Evolutionary conservation across 2,888 invertebrate genomes (phyloP).

Genomic region (Pristionchus exspectatus): DNA sequence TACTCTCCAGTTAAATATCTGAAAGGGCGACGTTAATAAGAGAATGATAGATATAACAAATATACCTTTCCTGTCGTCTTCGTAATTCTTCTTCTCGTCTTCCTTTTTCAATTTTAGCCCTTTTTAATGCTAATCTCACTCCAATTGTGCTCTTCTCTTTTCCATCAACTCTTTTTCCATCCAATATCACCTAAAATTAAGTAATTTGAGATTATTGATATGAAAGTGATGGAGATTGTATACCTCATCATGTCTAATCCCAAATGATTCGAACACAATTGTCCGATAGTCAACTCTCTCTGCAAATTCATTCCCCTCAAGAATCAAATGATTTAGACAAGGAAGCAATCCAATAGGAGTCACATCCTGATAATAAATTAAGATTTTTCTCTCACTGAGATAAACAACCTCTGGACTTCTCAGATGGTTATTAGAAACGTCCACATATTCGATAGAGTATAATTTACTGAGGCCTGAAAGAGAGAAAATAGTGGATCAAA

Average conservation of each 20-base stretch:
- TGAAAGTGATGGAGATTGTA: background rate
- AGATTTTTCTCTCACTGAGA: background rate
- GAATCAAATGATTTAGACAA: conserved; percentile 81
- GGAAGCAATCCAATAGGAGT: conserved; percentile 26
- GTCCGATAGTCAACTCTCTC: conserved; percentile 84
- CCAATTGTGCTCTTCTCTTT: conserved; percentile 93
- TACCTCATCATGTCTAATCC: conserved; percentile 87
- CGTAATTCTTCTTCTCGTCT: background rate
- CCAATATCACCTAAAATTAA: conserved; percentile 84
- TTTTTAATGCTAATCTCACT: conserved; percentile 91
- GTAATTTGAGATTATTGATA: too few relatives aligned
- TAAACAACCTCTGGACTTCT: conserved; percentile 83
- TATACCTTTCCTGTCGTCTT: background rate
- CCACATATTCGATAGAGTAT: conserved; percentile 90
- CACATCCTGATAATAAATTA: conserved; percentile 24
- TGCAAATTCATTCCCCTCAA: conserved; percentile 93
- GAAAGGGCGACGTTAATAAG: background rate
- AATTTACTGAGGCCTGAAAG: conserved; percentile 84
- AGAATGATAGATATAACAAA: background rate
- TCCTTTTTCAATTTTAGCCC: conserved; percentile 83
- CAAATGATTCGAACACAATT: conserved; percentile 91
- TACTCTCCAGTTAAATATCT: background rate
- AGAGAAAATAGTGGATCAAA: conserved; percentile 85
- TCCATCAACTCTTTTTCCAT: conserved; percentile 90
- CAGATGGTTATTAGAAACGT: conserved; percentile 89